A percentile compares a stretch with the other conserved stretches of the same genome.
These are phyloP conservation scores for Anguilla anguilla DNA, from an alignment of 2,797 vertebrate genomes.

Conservation along the genomic window DNA sequence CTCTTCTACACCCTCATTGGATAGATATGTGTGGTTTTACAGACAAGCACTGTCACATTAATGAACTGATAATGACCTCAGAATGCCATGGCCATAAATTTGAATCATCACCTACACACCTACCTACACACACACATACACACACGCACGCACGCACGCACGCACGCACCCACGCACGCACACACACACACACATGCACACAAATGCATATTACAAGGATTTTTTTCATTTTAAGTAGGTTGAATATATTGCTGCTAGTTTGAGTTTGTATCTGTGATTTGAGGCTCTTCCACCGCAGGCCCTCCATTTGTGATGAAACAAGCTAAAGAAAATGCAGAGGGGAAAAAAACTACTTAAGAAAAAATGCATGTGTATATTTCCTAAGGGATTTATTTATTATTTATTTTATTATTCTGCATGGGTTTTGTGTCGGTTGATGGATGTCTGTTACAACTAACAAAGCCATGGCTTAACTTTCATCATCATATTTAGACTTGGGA, in stretches of 20 bases:
- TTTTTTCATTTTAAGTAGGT: not conserved
- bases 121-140: not conserved
- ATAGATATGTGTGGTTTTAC: not conserved
- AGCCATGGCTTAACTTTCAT: constrained; percentile 30
- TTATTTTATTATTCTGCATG: constrained; percentile 32
- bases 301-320: constrained; percentile 7
- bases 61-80: not conserved
- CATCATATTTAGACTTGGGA: constrained; percentile 29
- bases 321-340: not conserved
- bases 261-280: not conserved
- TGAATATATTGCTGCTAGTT: not conserved
- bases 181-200: too few relatives aligned
- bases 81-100: constrained; percentile 41
- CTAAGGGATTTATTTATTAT: constrained; percentile 16
- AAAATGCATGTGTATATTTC: constrained; percentile 1
- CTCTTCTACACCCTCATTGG: not conserved
- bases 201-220: not conserved
- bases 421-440: constrained; percentile 22
- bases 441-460: constrained; percentile 26
- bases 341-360: not conserved
- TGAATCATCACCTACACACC: not conserved
- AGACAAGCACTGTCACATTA: not conserved
- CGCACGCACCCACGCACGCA: too few relatives aligned
- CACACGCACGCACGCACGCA: not conserved
- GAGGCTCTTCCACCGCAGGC: not conserved